Evolutionary conservation across 2,113 vertebrate species (phyloP).

Genomic region (Nyctibius bracteatus): DNA sequence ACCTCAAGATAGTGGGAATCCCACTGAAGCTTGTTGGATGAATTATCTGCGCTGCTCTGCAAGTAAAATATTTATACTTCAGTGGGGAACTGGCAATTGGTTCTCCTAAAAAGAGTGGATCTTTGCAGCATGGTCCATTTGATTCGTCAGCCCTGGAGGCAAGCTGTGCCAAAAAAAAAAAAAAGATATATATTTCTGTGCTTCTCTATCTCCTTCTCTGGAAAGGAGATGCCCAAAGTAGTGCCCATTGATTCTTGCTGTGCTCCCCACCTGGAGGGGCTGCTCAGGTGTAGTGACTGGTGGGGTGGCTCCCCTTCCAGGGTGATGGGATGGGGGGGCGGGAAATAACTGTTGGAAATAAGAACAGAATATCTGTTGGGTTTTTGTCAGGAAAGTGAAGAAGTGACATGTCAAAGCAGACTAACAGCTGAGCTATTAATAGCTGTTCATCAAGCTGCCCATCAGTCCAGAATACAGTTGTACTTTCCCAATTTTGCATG

Average conservation of each 20-base stretch:
- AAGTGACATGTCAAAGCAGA: neutral
- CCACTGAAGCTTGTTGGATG: neutral
- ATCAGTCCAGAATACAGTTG: neutral
- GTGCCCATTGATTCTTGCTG: neutral
- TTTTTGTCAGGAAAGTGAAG: neutral
- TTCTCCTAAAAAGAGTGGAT: neutral
- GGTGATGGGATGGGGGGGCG: too few species aligned
- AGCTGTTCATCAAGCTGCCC: neutral
- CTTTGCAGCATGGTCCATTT: rapidly evolving
- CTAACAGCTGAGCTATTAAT: neutral
- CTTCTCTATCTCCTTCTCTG: neutral
- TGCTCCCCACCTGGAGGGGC: neutral
- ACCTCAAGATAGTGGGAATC: neutral
- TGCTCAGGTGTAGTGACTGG: neutral
- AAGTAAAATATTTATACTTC: neutral
- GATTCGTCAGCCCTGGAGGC: neutral
- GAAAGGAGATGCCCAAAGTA: too few species aligned
- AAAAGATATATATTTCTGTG: neutral
- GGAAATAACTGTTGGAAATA: neutral
- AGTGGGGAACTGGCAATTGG: neutral
- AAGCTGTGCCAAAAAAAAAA: neutral
- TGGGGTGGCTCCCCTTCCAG: neutral
- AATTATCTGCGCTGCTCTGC: neutral
- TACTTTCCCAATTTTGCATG: neutral
- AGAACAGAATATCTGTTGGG: neutral